Conservation (phyloP, 2,113 vertebrate genomes). For the Pelodiscus sinensis region DNA sequence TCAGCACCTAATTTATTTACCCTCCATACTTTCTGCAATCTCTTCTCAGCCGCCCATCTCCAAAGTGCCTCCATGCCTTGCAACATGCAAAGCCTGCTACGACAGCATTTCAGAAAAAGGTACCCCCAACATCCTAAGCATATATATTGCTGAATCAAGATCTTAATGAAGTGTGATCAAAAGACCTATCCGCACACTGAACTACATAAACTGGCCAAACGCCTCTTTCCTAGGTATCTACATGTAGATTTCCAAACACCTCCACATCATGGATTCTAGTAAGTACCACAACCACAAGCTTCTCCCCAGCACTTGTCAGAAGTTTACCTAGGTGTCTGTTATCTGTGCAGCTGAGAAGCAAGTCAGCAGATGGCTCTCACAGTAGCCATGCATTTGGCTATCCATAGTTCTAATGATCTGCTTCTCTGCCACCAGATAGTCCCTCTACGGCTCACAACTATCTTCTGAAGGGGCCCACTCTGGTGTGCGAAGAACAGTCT, state of each 20-base stretch:
- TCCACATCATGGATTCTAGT: not conserved
- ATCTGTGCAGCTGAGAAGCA: not conserved
- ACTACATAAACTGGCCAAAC: no score
- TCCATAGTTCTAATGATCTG: not conserved
- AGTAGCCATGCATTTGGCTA: fast-evolving
- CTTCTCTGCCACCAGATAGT: not conserved
- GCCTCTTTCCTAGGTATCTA: not conserved
- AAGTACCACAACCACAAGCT: not conserved
- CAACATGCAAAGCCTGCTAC: not conserved
- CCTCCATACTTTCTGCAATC: not conserved
- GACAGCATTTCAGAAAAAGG: not conserved
- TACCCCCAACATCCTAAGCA: fast-evolving
- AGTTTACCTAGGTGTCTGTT: not conserved
- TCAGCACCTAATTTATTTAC: not conserved
- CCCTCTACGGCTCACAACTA: not conserved
- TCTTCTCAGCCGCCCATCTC: not conserved
- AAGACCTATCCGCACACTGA: no score
- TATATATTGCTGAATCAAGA: no score
- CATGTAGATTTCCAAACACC: not conserved
- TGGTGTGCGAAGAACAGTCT: not conserved
- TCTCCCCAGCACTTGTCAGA: not conserved
- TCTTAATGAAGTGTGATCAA: no score
- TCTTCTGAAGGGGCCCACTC: not conserved
- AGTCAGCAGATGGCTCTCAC: not conserved
- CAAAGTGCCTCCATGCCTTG: not conserved